Base-by-base conservation (phyloP, 2,113 vertebrate species). In the Tupaia chinensis region DNA sequence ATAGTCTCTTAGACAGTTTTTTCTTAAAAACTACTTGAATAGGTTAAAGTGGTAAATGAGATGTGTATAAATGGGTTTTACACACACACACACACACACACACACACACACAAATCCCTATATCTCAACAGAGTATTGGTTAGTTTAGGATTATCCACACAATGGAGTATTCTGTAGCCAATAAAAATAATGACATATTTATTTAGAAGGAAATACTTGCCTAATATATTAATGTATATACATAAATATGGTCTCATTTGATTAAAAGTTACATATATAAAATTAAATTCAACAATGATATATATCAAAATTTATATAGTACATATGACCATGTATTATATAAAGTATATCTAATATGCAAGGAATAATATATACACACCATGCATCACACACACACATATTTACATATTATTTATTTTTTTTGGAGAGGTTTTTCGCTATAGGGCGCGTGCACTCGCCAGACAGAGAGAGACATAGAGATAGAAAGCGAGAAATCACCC, bases 181-280 rank as follows among this genome's bases (percentile, higher is more conserved):
- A 44, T 85, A 68, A 96, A 70, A 87, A 76, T 77, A 90, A 74
- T 77, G 29, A 76, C 1, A 16, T n/a, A 83, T 79, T 88, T 72
- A 76, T 76, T 92, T 95, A 69, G 92, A 96, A 94, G 78, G 60
- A 77, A 77, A 77, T 10, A 74, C 29, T 44, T 88, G 74, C 6
- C 77, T 92, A 58, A 87, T 94, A 69, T 8, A 84, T 94, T 56
- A 87, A 93, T 78, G 91, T 53, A 19, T 60, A 84, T 79, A 76
- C 16, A 11, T 89, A 89, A 81, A 70, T 92, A 58, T 56, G 56
- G 80, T 78, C 22, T 44, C 20, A 95, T n/a, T 89, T 89, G 68
- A 86, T 94, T 53, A 96, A 92, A 85, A 95, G 29, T 87, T 91
- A 68, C 9, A 91, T 93, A 93, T 89, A 60, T 68, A 91, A 95